Evolutionary conservation across 2,888 invertebrate genomes (phyloP).

Genomic region (Amblyjoppa fuscipennis): DNA sequence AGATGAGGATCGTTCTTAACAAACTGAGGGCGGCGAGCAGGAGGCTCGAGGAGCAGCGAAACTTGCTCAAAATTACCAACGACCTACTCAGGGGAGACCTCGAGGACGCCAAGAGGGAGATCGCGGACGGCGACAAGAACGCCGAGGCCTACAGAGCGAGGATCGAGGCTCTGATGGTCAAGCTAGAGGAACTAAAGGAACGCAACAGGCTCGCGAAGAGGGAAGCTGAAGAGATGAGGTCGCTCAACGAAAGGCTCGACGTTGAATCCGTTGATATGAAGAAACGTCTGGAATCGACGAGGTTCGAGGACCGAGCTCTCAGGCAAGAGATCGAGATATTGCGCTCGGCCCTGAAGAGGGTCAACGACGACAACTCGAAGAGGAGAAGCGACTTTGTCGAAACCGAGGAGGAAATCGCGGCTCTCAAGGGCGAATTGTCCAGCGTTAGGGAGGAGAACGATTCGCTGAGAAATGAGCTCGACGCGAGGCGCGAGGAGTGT

Average conservation of each 20-base stretch:
- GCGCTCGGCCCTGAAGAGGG: slow-evolving; percentile 36
- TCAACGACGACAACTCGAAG: slow-evolving; percentile 54
- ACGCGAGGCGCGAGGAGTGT: slow-evolving; percentile 64
- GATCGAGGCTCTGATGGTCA: slow-evolving; percentile 36
- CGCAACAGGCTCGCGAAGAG: slow-evolving; percentile 50
- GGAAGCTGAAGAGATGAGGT: slow-evolving; percentile 41
- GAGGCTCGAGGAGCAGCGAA: slow-evolving; percentile 23
- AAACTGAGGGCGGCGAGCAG: slow-evolving; percentile 14
- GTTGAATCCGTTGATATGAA: slow-evolving; percentile 13
- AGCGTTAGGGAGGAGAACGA: slow-evolving; percentile 70
- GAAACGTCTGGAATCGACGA: slow-evolving; percentile 42
- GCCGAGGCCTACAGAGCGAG: slow-evolving; percentile 31
- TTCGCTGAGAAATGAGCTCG: slow-evolving; percentile 64
- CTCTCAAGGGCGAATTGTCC: slow-evolving; percentile 72
- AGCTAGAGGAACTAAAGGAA: slow-evolving; percentile 54
- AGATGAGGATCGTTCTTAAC: slow-evolving; percentile 29
- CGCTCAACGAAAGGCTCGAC: slow-evolving; percentile 35
- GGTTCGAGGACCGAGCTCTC: slow-evolving; percentile 59
- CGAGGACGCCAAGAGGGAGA: slow-evolving; percentile 30
- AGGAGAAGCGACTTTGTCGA: slow-evolving; percentile 49
- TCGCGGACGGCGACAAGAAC: slow-evolving; percentile 20
- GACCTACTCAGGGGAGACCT: slow-evolving; percentile 34
- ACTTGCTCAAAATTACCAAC: slow-evolving; percentile 35
- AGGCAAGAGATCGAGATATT: slow-evolving; percentile 64
- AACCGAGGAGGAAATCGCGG: slow-evolving; percentile 68